phyloP scores from a whole-genome alignment of 2,797 vertebrate genomes.

The Brachymystax lenok region DNA sequence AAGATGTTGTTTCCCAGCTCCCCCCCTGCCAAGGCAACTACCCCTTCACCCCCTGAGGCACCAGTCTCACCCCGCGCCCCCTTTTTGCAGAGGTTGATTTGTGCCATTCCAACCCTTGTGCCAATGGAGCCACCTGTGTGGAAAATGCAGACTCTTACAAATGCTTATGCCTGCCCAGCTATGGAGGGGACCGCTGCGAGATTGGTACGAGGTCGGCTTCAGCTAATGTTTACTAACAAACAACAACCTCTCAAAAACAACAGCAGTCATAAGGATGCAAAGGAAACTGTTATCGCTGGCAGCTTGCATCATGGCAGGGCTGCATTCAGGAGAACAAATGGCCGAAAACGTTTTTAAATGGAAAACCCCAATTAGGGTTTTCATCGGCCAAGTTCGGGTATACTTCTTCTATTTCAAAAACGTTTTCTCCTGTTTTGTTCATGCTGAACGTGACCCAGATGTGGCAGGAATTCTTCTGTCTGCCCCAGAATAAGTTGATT shows the following conservation, averaged over 20 bases:
- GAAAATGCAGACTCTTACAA: conserved; percentile 92
- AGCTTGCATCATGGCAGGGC: background rate
- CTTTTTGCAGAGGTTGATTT: conserved; percentile 97
- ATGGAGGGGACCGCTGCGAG: conserved; percentile 94
- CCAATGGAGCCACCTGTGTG: conserved; percentile 97
- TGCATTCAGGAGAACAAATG: background rate
- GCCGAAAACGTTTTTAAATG: background rate
- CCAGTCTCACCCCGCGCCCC: conserved; percentile 81
- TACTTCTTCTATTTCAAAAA: background rate
- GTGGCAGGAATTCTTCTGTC: background rate
- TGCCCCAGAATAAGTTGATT: background rate
- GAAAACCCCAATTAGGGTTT: background rate
- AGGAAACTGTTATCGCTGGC: conserved; percentile 9
- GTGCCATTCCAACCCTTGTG: conserved; percentile 94
- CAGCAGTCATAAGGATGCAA: conserved; percentile 32
- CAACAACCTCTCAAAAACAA: conserved; percentile 72
- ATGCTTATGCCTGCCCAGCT: conserved; percentile 99
- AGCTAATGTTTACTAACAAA: conserved; percentile 84
- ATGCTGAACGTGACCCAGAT: background rate
- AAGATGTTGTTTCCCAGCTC: conserved; percentile 25
- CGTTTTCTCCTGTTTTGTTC: background rate
- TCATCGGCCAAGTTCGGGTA: background rate
- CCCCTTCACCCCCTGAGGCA: conserved; percentile 57
- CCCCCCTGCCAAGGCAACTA: background rate
- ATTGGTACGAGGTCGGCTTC: conserved; percentile 93